Base-by-base conservation (phyloP, 2,888 invertebrate species). In the Protodeltote pygarga region DNA sequence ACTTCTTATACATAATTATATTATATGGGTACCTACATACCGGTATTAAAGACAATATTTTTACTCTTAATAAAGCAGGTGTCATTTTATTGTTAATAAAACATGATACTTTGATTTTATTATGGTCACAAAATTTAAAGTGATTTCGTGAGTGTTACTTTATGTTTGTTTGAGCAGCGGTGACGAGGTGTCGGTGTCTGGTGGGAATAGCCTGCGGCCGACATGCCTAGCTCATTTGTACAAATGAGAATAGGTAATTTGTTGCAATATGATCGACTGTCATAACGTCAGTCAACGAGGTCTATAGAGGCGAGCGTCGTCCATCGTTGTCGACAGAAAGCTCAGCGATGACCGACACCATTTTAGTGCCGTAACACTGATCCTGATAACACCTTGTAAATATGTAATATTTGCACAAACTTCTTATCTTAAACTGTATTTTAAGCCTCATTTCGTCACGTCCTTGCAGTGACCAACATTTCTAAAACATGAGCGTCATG, bases 201-300 rank as follows among this genome's bases (percentile, higher is more conserved):
- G 69, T 85, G 87, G 73, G 86, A 87, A 85, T 71, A 75, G 85
- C 86, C 82, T 52, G 74, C 46, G 82, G 86, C 78, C 51, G 39
- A 65, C 68, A 60, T 71, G 66, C 54, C 60, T 58, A 70, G 64
- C 70, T 75, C 72, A 69, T 74, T 75, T 73, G 71, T 76, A 77
- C 78, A 80, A 77, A 77, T 72, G 74, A 77, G 73, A 67, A 73
- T 61, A 73, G 70, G 75, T 71, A 74, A 75, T 75, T 78, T 74
- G 71, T 66, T 66, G 61, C 55, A 57, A 59, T 54, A 65, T 65
- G 52, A 53, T 41, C 38, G 31, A 41, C 46, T 57, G 54, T 65
- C 63, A 60, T 54, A 65, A 41, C 57, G 42, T 53, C 57, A 48
- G 53, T 51, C 42, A 55, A 37, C 45, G 51, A 32, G 39, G 46